These are phyloP conservation scores for Onychostoma macrolepis DNA, from an alignment of 2,113 vertebrate species.

Conservation along the genomic window DNA sequence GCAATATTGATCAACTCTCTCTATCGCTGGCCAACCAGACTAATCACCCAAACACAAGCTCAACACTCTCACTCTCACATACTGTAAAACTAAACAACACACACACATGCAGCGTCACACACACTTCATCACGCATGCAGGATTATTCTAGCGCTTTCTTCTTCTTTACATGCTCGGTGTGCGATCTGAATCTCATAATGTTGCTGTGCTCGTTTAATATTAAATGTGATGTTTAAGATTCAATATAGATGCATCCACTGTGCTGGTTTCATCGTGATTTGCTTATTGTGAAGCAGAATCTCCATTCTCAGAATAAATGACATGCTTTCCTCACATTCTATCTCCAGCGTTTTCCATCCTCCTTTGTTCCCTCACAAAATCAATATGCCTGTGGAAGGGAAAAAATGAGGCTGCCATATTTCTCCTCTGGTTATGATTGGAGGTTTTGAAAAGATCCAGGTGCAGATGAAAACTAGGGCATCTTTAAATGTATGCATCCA, in stretches of 20 bases:
- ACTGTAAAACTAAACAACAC: conserved; percentile 55
- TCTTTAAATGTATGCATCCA: not conserved
- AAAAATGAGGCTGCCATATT: conserved; percentile 60
- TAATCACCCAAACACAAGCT: conserved; percentile 84
- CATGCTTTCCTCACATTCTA: conserved; percentile 52
- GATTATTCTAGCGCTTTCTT: not conserved
- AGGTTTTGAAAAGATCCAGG: conserved; percentile 48
- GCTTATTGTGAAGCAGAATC: conserved; percentile 25
- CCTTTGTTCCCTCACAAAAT: conserved; percentile 64
- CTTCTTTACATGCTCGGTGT: not conserved
- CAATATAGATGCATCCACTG: not conserved
- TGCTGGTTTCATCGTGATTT: conserved; percentile 6
- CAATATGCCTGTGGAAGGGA: conserved; percentile 61
- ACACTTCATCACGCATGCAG: not conserved
- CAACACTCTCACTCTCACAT: conserved; percentile 67
- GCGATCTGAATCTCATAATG: not conserved
- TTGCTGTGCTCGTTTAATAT: not conserved
- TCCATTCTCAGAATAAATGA: conserved; percentile 44
- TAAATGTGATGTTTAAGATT: not conserved
- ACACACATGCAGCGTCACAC: conserved; percentile 21
- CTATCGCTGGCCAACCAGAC: conserved; percentile 86
- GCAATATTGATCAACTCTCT: conserved; percentile 84
- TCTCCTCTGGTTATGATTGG: conserved; percentile 59
- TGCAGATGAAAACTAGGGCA: conserved; percentile 17
- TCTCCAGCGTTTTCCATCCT: conserved; percentile 52